phyloP scores from a whole-genome alignment of 2,113 vertebrate genomes.

The Hydropotes inermis region DNA sequence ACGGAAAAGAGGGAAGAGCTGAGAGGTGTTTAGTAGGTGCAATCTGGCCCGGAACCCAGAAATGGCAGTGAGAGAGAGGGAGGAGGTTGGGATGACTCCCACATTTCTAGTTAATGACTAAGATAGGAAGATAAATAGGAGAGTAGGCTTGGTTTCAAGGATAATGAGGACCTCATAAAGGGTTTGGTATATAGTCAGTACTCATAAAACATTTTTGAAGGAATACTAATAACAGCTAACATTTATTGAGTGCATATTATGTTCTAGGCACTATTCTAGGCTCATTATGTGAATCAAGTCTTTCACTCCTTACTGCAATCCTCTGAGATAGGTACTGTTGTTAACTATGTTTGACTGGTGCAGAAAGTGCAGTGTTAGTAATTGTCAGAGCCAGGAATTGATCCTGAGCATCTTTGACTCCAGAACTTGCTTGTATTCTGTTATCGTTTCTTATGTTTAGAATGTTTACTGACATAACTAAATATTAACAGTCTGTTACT shows the following conservation, averaged over 20 bases:
- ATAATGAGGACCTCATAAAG: background rate
- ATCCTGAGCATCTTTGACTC: background rate
- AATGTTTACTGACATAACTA: background rate
- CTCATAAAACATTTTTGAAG: background rate
- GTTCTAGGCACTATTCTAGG: background rate
- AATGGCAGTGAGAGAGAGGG: background rate
- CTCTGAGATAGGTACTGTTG: background rate
- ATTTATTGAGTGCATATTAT: background rate
- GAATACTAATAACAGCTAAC: background rate
- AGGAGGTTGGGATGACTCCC: background rate
- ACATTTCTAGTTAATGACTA: background rate
- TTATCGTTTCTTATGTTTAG: background rate
- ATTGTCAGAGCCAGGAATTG: background rate
- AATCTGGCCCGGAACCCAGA: background rate
- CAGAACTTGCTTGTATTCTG: background rate
- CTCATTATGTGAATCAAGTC: background rate
- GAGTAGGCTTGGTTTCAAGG: background rate
- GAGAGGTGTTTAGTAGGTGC: background rate
- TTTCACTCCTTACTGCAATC: background rate
- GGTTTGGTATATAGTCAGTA: background rate
- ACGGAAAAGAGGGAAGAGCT: background rate
- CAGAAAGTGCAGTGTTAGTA: background rate
- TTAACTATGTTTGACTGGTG: background rate
- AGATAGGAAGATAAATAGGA: background rate
- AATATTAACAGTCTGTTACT: background rate